Evolutionary conservation across 2,797 vertebrate genomes (phyloP), one percentile per base, ranked within the genome.

Genomic region (Rhabdophis nuchalis): DNA sequence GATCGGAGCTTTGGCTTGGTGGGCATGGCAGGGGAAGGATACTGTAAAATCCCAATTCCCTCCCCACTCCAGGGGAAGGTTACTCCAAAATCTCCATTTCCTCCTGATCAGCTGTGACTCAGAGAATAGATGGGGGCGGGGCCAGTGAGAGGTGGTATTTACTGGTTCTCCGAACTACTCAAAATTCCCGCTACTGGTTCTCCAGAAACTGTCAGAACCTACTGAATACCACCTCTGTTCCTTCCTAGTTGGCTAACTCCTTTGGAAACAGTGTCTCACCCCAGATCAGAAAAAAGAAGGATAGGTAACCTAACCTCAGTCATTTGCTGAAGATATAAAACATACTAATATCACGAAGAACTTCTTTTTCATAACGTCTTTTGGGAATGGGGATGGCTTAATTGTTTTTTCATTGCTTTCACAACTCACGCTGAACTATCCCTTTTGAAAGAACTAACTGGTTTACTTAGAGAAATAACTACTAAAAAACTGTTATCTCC

Each of bases 371-470:
- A 57, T 12, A 58, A 56, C 36, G 32, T 41, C n/a, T 32, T 36
- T 56, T 57, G 27, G 32, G 56, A 58, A 88, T 60, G 86, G 57
- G n/a, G 6, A 13, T 13, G 41, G 12, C 23, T 58, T 32, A 18
- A 5, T 32, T 7, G 10, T n/a, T 53, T 32, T 20, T 58, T 58
- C 57, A n/a, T 64, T 14, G 61, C 61, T 64, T 64, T 64, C 27
- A 64, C 27, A 64, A 64, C 29, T n/a, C 27, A n/a, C 61, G 14
- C 11, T n/a, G 61, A n/a, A 12, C 13, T n/a, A 64, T 64, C 61
- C 61, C 61, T n/a, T 61, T 64, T n/a, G 77, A 89, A 61, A 92
- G 13, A n/a, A 92, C 53, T 95, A 29, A 77, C 91, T 91, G 88
- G 1, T 95, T 92, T 89, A 4, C 61, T 64, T 29, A n/a, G 60